Evolutionary conservation across 2,113 vertebrate species (phyloP), one percentile per base, ranked within the genome.

Genomic region (Nothoprocta pentlandii): DNA sequence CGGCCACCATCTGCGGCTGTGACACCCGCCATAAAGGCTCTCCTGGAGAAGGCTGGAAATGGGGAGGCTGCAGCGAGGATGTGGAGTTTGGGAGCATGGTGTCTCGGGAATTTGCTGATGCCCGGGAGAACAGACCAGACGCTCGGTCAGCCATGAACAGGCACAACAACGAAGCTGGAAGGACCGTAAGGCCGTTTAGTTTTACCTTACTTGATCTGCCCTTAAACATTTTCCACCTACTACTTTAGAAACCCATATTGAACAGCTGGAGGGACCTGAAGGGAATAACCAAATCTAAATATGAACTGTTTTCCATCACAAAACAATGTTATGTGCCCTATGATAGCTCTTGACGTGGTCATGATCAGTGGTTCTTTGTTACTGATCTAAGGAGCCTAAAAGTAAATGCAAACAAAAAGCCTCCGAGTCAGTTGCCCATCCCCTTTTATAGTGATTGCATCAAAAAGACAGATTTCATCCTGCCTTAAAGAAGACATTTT

Each of bases 31-130:
- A 99, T 95, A 99, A 99, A 94, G 99, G 99, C 28, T 98, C 98
- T 3, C 99, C 99, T 0, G 99, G 99, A 0, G 99, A 99, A 63
- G 99, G 99, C 70, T 99, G 99, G 99, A 99, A 99, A 95, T 99
- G 99, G 99, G 99, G 99, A 0, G 99, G 99, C 97, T 99, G 99
- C 97, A 99, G 99, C 0, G 99, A 99, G 94, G 99, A 99, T 15
- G 98, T 99, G 79, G 99, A 99, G 53, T 99, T 99, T 32, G 99
- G 99, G 9, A 99, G 98, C 90, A 99, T 99, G 99, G 99, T 99
- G 93, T 99, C 99, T 21, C 98, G 99, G 64, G 99, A 99, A 95
- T 99, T 99, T 28, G 99, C 99, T 0, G 99, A 99, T 0, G 99
- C 99, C 1, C 97, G 99, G 30, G 99, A 99, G 97, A 99, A 99